Evolutionary conservation across 2,888 invertebrate species (phyloP), one percentile per base, ranked within the genome.

Genomic region (Euphydryas editha): DNA sequence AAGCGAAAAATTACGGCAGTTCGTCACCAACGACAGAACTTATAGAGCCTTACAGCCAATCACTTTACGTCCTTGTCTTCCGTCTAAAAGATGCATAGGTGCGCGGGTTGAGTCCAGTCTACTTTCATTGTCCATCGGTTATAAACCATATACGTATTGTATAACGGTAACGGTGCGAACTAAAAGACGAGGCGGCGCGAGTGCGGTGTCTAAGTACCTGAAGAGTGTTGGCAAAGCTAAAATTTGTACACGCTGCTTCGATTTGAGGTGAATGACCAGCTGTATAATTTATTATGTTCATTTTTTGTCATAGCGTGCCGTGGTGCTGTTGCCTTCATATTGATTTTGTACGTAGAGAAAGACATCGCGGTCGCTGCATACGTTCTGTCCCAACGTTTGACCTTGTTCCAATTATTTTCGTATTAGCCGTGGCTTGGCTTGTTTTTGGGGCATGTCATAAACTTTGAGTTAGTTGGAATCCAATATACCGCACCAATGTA

Each of bases 401-500:
- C 92, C 92, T 91, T 85, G 91, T 79, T 85, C 91, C 82, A 87
- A 82, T 89, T 89, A 83, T 80, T 79, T 72, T 74, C 71, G 72
- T 76, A 75, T 78, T 77, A 76, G 69, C 73, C 36, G 73, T 64
- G 72, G 70, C 75, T 75, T 72, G 73, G 66, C 75, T 69, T 70
- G 67, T 73, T 76, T 76, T 77, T 75, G 65, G 76, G 74, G 69
- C 68, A 72, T 72, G 59, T 61, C 70, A 64, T 62, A 59, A 62
- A 58, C 56, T 67, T 73, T 57, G 59, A 55, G 57, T 58, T 63
- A 70, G 61, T 70, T 64, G 39, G 36, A 62, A 55, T 46, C 51
- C 56, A 56, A 55, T 51, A 59, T 49, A 58, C 67, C 57, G 44
- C 59, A 44, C 70, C 46, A 63, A 67, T 61, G 47, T 65, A 71